A percentile compares a stretch with the other conserved stretches of the same genome.
Conservation (phyloP, 2,113 vertebrate genomes). For the Uria aalge region DNA sequence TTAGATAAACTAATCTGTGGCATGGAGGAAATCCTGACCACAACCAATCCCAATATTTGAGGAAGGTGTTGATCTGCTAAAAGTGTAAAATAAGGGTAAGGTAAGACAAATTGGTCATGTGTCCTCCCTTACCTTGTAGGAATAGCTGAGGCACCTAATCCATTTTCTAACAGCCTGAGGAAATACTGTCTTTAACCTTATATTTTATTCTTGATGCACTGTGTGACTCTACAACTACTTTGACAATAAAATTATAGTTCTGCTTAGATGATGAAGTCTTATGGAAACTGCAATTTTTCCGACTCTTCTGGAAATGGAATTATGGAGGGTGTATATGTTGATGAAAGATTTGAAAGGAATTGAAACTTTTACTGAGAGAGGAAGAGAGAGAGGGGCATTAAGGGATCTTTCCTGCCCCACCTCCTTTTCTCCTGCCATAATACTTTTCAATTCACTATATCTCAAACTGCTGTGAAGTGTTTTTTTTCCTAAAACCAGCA, state of each 20-base stretch:
- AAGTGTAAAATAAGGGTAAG: neutral
- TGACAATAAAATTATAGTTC: slow-evolving; percentile 35
- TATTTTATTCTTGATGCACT: neutral
- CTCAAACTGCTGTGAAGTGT: neutral
- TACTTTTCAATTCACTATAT: neutral
- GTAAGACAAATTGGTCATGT: neutral
- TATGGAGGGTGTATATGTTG: neutral
- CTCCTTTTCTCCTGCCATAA: neutral
- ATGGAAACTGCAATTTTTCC: slow-evolving; percentile 21
- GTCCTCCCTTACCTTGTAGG: neutral
- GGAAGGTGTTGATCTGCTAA: neutral
- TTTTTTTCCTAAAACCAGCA: neutral
- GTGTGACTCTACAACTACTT: neutral
- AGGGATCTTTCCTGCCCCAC: neutral
- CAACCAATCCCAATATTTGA: neutral
- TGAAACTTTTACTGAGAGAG: neutral
- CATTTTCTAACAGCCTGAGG: neutral
- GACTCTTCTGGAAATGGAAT: neutral
- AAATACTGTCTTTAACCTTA: slow-evolving; percentile 2
- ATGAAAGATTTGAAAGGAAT: neutral
- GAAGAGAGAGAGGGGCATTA: neutral
- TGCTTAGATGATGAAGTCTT: slow-evolving; percentile 8
- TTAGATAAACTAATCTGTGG: neutral
- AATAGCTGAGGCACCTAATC: neutral
- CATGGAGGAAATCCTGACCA: neutral